Percentiles rank a stretch among this genome's conserved stretches.
phyloP scores from a whole-genome alignment of 2,113 vertebrate genomes.

The human (Homo sapiens) region DNA sequence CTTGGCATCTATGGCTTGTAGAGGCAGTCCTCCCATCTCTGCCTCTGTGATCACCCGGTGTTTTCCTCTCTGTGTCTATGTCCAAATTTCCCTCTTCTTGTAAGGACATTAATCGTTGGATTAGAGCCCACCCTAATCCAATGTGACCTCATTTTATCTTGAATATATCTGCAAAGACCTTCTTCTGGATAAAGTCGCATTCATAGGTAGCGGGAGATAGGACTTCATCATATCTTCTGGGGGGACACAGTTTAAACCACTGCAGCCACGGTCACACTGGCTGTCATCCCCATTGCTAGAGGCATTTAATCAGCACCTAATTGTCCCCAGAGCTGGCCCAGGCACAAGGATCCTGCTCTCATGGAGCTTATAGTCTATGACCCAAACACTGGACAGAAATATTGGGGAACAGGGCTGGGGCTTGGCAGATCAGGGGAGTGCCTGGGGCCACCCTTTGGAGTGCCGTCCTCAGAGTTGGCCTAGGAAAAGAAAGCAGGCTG shows the following conservation, averaged over 20 bases:
- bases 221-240: neutral
- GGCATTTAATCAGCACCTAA: neutral
- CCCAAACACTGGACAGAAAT: neutral
- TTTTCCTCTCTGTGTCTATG: neutral
- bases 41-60: fast-evolving
- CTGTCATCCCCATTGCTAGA: neutral
- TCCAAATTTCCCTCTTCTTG: neutral
- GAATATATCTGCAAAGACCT: neutral
- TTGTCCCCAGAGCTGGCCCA: neutral
- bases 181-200: neutral
- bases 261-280: fast-evolving
- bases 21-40: neutral
- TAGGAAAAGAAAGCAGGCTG: neutral
- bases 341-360: neutral
- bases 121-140: neutral
- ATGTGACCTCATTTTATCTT: neutral
- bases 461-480: neutral
- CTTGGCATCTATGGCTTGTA: too few species aligned
- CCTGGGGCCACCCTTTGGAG: fast-evolving
- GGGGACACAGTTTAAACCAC: neutral
- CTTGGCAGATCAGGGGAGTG: neutral
- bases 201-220: neutral
- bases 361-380: fast-evolving
- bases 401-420: neutral
- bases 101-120: neutral